Evolutionary conservation across 2,113 vertebrate genomes (phyloP), one percentile per base, ranked within the genome.

Genomic region (Perognathus longimembris): DNA sequence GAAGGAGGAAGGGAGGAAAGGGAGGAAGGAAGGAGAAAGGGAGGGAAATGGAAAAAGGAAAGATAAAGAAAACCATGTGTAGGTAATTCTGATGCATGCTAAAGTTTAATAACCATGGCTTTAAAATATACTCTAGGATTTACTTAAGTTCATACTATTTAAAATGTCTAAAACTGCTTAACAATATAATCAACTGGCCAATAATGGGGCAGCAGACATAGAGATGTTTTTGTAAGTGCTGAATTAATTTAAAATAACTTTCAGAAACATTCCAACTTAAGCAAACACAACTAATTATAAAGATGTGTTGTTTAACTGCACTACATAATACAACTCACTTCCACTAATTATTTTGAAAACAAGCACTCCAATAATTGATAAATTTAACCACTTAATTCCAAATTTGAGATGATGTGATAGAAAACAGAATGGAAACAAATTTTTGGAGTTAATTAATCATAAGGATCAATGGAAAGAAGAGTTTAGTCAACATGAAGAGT

Each of bases 301-400:
- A 74, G 26, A 87, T 20, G 3, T 57, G 26, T 71, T 63, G 85
- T 96, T 63, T 78, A 82, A 88, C 34, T 85, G 5, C 67, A 78
- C 30, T 78, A 74, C 4, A 30, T 45, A 89, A 89, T 57, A 75
- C 12, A 89, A 93, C 93, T 42, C 59, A 91, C 34, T 82, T 54
- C 32, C 59, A 79, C 30, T 79, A 30, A 89, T 42, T 91, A 32
- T 84, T 85, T 85, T 45, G 67, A 75, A 94, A 93, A 40, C 20
- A 80, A 61, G 40, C 38, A 42, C 30, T 64, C 69, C 73, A 24
- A 85, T 75, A 90, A 80, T 83, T 71, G 69, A 88, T 59, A 81
- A 74, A 90, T 76, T 71, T 45, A 92, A 85, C 66, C 57, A 88
- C 36, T 86, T 77, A 93, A 90, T 73, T 64, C 18, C 69, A 89